A percentile compares a stretch with the other conserved stretches of the same genome.
These are phyloP conservation scores for Siniperca chuatsi DNA, from an alignment of 2,113 vertebrate species.

Conservation along the genomic window DNA sequence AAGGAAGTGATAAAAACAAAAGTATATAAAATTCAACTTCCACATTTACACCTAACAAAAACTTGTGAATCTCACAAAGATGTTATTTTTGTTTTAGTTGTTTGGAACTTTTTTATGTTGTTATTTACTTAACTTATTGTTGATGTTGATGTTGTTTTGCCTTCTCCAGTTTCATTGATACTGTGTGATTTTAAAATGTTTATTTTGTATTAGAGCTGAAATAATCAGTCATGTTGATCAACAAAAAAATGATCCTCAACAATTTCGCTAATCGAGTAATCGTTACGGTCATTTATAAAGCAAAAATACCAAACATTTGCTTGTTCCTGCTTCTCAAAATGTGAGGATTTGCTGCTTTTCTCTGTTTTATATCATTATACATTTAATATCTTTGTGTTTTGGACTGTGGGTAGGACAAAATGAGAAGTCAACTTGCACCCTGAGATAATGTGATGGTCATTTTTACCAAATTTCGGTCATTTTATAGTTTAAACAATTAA, in stretches of 20 bases:
- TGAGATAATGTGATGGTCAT: too few relatives aligned
- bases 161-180: too few relatives aligned
- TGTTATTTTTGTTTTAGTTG: background rate
- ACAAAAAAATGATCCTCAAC: too few relatives aligned
- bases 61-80: background rate
- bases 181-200: background rate
- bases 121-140: background rate
- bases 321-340: background rate
- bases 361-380: background rate
- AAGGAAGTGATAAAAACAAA: too few relatives aligned
- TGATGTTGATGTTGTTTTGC: background rate
- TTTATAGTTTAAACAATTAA: too few relatives aligned
- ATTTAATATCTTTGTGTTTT: background rate
- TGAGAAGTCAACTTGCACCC: too few relatives aligned
- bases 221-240: background rate
- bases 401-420: too few relatives aligned
- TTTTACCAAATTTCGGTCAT: too few relatives aligned
- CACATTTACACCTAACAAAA: background rate
- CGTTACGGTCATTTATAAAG: background rate
- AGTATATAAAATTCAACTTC: too few relatives aligned
- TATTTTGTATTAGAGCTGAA: background rate
- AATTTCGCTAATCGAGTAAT: background rate
- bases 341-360: background rate
- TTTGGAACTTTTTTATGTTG: background rate
- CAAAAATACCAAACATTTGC: background rate